Evolutionary conservation across 1,140 invertebrate genomes (phyloP), one percentile per base, ranked within the genome.

Genomic region (Heliconius hewitsoni): DNA sequence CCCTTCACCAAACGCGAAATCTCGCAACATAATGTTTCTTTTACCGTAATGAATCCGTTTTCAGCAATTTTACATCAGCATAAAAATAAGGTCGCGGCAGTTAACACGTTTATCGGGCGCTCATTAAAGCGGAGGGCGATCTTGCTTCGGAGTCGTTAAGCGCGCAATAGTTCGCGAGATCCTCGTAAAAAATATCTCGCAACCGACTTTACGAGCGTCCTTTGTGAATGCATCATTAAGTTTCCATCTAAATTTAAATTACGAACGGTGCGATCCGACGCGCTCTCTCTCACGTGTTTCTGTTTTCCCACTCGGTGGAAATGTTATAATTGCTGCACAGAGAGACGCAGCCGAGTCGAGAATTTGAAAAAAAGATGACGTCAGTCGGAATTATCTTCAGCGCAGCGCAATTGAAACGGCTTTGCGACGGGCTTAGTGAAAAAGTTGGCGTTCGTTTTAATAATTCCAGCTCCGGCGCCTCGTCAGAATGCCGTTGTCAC

Each of bases 361-460:
- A 92, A 93, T 92, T 93, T 90, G 90, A 93, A 93, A 94, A 91
- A 94, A 93, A 93, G 93, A 93, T 93, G 93, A 94, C 93, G 92
- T 93, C 93, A 93, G 92, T 93, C 84, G 93, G 93, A 94, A 93
- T 93, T 93, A 94, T 93, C 92, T 93, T 93, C 92, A 94, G 93
- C 92, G 92, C 91, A 93, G 92, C 90, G 93, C 93, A 93, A 94
- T 93, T 93, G 92, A 93, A 94, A 94, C 92, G 93, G 93, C 93
- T 94, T 94, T 94, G 92, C 92, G 91, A 93, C 90, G 90, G 84
- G 93, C 92, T 94, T 93, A 94, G 91, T 93, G 92, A 93, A 94
- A 94, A 94, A 94, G 92, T 93, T 94, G 93, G 92, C 92, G 93
- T 94, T 94, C 93, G 93, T 94, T 94, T 94, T 94, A 93, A 94